phyloP scores from a whole-genome alignment of 2,888 invertebrate species.

The Pasiphila rectangulata region DNA sequence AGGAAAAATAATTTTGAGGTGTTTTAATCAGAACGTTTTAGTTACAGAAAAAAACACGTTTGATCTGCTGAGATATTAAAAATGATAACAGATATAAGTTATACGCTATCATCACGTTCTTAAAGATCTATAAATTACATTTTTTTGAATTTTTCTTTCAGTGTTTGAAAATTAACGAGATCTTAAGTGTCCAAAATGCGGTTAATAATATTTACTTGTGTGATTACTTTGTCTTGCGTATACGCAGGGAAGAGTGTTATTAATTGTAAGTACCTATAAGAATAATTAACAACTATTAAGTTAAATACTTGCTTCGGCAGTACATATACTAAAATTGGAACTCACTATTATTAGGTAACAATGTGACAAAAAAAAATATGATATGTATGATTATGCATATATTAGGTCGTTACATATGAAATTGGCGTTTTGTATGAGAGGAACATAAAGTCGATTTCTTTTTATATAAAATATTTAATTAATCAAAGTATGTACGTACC shows the following conservation, averaged over 20 bases:
- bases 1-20: no score
- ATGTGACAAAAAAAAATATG: no score
- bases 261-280: slow-evolving; percentile 51
- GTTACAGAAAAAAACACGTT: slow-evolving; percentile 23
- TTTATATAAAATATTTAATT: no score
- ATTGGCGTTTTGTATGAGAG: no score
- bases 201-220: slow-evolving; percentile 39
- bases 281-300: no score
- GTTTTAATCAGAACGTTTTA: background rate
- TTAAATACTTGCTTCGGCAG: no score
- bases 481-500: no score
- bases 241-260: slow-evolving; percentile 43
- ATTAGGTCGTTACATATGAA: no score
- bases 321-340: no score
- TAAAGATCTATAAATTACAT: slow-evolving; percentile 30
- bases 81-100: background rate
- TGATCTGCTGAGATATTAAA: slow-evolving; percentile 12
- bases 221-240: slow-evolving; percentile 32
- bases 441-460: no score
- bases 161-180: slow-evolving; percentile 19
- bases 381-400: no score
- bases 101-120: slow-evolving; percentile 35
- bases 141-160: slow-evolving; percentile 14
- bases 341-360: no score
- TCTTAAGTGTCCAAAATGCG: slow-evolving; percentile 37